Conservation (phyloP, 2,113 vertebrate species). For the Solea senegalensis region DNA sequence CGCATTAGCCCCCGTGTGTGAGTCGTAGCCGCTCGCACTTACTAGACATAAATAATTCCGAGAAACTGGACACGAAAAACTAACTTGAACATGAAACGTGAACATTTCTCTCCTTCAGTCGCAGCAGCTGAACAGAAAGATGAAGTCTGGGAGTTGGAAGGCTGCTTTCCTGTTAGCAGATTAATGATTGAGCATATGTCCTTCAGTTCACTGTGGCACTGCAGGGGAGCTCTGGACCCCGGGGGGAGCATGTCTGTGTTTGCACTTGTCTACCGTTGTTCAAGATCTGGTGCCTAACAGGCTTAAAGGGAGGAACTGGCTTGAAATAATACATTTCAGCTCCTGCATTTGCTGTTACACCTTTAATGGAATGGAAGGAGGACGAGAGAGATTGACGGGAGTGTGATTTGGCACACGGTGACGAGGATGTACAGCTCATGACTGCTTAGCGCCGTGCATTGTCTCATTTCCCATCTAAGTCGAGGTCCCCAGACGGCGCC, state of each 20-base stretch:
- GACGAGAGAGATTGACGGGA: neutral
- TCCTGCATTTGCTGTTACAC: neutral
- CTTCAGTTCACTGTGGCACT: slow-evolving; percentile 47
- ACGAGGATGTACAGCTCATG: too few species aligned
- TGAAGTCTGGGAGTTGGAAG: slow-evolving; percentile 56
- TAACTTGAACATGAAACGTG: slow-evolving; percentile 39
- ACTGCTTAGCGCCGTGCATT: too few species aligned
- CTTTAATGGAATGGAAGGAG: neutral
- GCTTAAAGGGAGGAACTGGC: slow-evolving; percentile 24
- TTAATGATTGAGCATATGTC: slow-evolving; percentile 61
- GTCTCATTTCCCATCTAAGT: too few species aligned
- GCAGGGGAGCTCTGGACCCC: slow-evolving; percentile 34
- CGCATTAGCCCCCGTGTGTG: too few species aligned
- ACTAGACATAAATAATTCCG: too few species aligned
- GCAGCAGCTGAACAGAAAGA: slow-evolving; percentile 57
- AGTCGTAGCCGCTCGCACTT: too few species aligned
- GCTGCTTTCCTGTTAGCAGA: slow-evolving; percentile 61
- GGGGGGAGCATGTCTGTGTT: slow-evolving; percentile 47
- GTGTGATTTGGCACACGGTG: neutral
- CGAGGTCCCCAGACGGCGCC: neutral
- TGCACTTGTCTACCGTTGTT: slow-evolving; percentile 41
- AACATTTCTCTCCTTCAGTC: slow-evolving; percentile 46
- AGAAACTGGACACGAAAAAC: too few species aligned
- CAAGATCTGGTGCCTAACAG: slow-evolving; percentile 21
- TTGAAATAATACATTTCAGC: slow-evolving; percentile 16